Conservation (phyloP, 2,113 vertebrate species). For the Lagopus muta region DNA sequence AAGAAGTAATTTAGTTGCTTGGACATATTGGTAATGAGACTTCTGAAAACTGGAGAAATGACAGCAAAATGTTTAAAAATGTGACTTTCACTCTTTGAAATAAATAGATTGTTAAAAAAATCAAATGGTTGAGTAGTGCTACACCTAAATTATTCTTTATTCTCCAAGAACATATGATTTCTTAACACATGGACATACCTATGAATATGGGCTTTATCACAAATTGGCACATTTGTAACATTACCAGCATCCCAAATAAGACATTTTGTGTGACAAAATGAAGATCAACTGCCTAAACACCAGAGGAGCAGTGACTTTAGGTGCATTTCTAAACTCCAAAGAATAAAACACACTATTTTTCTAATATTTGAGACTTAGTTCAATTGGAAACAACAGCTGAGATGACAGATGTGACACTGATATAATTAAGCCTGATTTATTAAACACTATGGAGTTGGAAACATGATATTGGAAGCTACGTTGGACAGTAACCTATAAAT, state of each 20-base stretch:
- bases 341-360: neutral
- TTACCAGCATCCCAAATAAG: neutral
- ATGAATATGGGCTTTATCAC: neutral
- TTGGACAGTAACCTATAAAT: slow-evolving; percentile 31
- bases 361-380: neutral
- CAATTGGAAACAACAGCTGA: neutral
- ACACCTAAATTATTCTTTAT: neutral
- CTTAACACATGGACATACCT: neutral
- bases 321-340: neutral
- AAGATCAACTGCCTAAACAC: neutral
- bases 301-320: neutral
- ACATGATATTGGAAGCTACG: neutral
- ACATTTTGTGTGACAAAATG: neutral
- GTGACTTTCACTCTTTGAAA: neutral
- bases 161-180: neutral
- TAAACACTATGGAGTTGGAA: neutral
- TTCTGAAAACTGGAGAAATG: neutral
- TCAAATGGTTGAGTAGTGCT: neutral
- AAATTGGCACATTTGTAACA: neutral
- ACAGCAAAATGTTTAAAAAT: neutral
- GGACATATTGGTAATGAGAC: neutral
- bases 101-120: neutral
- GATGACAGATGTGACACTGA: slow-evolving; percentile 45
- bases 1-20: neutral
- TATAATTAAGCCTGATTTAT: slow-evolving; percentile 42